Percentiles rank a stretch among this genome's conserved stretches.
phyloP scores from a whole-genome alignment of 2,113 vertebrate species.

The Pelusios castaneus region DNA sequence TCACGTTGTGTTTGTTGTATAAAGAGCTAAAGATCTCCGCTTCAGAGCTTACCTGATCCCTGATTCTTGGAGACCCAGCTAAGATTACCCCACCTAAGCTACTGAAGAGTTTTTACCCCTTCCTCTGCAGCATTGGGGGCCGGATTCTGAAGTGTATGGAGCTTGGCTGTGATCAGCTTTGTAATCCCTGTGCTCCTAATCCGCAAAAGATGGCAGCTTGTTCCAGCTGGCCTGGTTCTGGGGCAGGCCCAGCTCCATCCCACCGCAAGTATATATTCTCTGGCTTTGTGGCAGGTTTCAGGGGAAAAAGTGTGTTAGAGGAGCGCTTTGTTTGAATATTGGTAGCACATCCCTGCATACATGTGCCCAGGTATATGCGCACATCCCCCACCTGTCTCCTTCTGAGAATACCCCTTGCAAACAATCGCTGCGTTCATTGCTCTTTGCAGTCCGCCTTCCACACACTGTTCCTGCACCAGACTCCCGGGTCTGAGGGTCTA shows the following conservation, averaged over 20 bases:
- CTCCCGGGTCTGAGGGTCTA: rapidly evolving
- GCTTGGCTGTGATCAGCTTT: too few relatives aligned
- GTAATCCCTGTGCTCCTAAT: too few relatives aligned
- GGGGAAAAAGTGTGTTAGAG: not conserved
- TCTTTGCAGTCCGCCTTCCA: not conserved
- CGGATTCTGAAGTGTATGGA: too few relatives aligned
- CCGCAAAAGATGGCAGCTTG: not conserved
- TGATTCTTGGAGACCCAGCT: too few relatives aligned
- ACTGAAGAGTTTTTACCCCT: too few relatives aligned
- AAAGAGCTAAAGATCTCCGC: too few relatives aligned
- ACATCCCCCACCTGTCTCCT: not conserved
- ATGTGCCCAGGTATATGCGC: not conserved
- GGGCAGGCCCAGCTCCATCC: too few relatives aligned
- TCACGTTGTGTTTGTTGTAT: too few relatives aligned
- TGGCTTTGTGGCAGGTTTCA: not conserved
- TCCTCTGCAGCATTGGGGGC: too few relatives aligned
- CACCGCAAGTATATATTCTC: not conserved
- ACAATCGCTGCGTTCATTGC: not conserved
- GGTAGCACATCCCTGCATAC: not conserved
- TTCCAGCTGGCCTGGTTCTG: not conserved
- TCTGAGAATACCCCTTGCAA: not conserved
- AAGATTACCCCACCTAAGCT: too few relatives aligned
- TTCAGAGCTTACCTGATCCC: too few relatives aligned
- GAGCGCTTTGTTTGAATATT: rapidly evolving
- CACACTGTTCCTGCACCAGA: not conserved